Conservation (phyloP, 2,113 vertebrate genomes). For the Spheniscus mendiculus region DNA sequence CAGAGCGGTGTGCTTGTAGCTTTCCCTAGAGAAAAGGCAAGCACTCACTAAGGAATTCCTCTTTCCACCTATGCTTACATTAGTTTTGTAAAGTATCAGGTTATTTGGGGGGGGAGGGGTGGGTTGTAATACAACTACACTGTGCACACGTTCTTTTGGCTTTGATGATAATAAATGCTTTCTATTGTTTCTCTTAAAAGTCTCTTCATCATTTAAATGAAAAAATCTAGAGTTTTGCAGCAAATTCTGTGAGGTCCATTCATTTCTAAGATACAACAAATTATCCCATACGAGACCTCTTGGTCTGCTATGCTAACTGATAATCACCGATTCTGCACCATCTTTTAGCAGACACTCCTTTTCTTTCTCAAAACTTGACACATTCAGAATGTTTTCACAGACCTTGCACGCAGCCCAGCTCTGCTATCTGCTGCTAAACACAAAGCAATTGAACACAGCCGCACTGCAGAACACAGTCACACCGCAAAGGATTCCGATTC, state of each 20-base stretch:
- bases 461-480: too few relatives aligned
- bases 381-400: too few relatives aligned
- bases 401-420: neutral
- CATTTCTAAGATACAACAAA: neutral
- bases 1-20: neutral
- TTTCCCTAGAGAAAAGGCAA: neutral
- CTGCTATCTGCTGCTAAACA: neutral
- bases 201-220: neutral
- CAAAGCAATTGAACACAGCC: accelerated
- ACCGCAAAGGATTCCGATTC: neutral
- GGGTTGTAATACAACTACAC: neutral
- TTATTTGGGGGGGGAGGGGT: neutral
- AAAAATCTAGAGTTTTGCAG: neutral
- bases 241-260: neutral
- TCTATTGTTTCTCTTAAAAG: neutral
- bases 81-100: neutral
- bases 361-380: neutral
- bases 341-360: neutral
- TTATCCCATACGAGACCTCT: neutral
- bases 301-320: neutral
- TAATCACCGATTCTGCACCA: neutral
- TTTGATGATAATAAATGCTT: neutral
- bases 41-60: neutral
- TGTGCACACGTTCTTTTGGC: neutral
- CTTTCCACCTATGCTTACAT: neutral